Base-by-base conservation (phyloP, 2,888 invertebrate species). In the Calameuta pallipes region DNA sequence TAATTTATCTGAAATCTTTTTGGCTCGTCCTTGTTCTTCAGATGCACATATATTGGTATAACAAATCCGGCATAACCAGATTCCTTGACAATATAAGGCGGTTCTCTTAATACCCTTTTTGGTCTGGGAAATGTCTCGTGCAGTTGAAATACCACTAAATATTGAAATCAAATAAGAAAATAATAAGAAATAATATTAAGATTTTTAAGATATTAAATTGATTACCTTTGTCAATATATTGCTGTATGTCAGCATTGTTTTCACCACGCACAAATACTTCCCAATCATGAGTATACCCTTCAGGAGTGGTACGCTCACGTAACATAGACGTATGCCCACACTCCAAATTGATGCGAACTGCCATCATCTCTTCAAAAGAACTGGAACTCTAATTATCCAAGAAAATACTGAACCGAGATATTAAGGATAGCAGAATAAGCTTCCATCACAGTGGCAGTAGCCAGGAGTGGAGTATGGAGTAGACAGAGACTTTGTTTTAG, bases 261-360 rank as follows among this genome's bases (percentile, higher is more conserved):
- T 95, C 94, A 77, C 98, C 98, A 88, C 96, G 94, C 34, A 99
- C 97, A 93, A 96, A 98, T 77, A 99, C 95, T 92, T 97, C 97
- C 99, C 99, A 99, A 92, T 99, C 98, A 93, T 99, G 99, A 85
- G 98, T 99, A 91, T 97, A 98, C 74, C 98, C 98, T 91, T 98
- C 97, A 34, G 95, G 94, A 23, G 98, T 97, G 86, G 95, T 94
- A 90, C 96, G 96, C 77, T 95, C 94, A 88, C 96, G 95, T 85
- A 97, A 91, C 81, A 95, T 94, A 83, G 98, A 97, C 92, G 95
- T 95, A 92, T 99, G 98, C 83, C 98, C 98, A 91, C 98, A 96
- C 93, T 98, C 98, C 89, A 98, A 95, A 91, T 95, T 95, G 86
- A 98, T 96, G 90, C 95, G 95, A 84, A 96, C 94, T 88, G 94